Evolutionary conservation across 2,888 invertebrate genomes (phyloP), one percentile per base, ranked within the genome.

Genomic region (Oxystoma pomonae): DNA sequence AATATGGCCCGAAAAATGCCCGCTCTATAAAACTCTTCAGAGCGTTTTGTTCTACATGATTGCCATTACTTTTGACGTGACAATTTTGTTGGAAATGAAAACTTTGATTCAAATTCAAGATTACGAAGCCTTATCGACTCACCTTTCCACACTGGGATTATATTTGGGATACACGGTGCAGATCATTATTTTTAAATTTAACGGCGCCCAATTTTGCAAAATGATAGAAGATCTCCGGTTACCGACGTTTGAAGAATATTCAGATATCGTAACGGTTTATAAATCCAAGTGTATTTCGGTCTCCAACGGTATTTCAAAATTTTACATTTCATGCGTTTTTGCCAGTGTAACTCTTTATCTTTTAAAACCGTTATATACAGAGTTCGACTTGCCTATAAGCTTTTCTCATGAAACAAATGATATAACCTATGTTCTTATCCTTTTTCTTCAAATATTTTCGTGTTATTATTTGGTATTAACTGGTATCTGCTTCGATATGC

Each of bases 401-500:
- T 64, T 64, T 20, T 61, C 64, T 1, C 55, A 61, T 20, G 55
- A 57, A 12, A 53, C 58, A 2, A 58, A 55, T 35, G n/a, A 16
- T 20, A 16, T 52, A 1, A 58, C 58, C 2, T 61, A 20, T 20
- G 16, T 49, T 12, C 1, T 52, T 1, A 12, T 64, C n/a, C 22
- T 61, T 7, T n/a, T n/a, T 19, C 17, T 64, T 20, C 64, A 64
- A 61, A 53, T 60, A 16, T 61, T 64, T 18, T 60, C 51, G 16
- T 16, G 16, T 53, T 64, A 58, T 19, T 64, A 64, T 49, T 53
- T 64, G 0, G 61, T 64, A 1, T 60, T 64, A 61, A 64, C 60
- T 18, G 64, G 64, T 16, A 64, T 64, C 3, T 7, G 53, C 17
- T 64, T 61, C n/a, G 61, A 64, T 55, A 58, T 64, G 60, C 57